A percentile compares a stretch with the other conserved stretches of the same genome.
These are phyloP conservation scores for Cepaea hortensis DNA, from an alignment of 2,888 invertebrate species.

Conservation along the genomic window DNA sequence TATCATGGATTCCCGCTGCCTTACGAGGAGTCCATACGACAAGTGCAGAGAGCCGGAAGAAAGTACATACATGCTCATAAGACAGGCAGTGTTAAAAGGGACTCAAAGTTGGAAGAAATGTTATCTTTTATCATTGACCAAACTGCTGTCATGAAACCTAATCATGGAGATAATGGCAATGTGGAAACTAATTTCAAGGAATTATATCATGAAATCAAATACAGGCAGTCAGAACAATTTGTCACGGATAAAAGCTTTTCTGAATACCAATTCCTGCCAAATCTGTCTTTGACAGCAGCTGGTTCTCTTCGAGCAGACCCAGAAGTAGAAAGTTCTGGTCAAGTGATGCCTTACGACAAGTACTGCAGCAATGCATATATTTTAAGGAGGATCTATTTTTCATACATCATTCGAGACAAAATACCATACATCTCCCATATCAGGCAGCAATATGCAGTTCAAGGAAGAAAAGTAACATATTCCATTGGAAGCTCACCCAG, in stretches of 20 bases:
- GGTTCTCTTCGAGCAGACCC: neutral
- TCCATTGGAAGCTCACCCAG: neutral
- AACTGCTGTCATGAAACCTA: neutral
- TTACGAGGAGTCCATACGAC: constrained; percentile 16
- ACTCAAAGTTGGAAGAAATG: neutral
- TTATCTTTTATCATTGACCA: neutral
- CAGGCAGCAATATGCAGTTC: constrained; percentile 14
- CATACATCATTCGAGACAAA: constrained; percentile 8
- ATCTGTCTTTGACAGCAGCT: neutral
- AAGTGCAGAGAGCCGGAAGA: constrained; percentile 13
- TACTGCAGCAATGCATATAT: constrained; percentile 6
- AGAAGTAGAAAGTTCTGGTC: neutral
- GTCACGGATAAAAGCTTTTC: neutral
- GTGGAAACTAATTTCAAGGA: neutral
- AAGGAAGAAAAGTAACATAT: neutral
- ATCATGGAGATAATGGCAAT: neutral
- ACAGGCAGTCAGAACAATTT: constrained; percentile 2
- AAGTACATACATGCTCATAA: constrained; percentile 1
- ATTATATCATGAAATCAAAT: constrained; percentile 26
- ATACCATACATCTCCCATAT: constrained; percentile 39
- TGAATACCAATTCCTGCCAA: constrained; percentile 28
- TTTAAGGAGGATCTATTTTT: constrained; percentile 25
- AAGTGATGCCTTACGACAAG: neutral
- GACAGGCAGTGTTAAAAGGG: neutral
- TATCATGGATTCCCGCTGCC: constrained; percentile 37